Evolutionary conservation across 1,140 invertebrate species (phyloP).

Genomic region (Drosophila sp.): DNA sequence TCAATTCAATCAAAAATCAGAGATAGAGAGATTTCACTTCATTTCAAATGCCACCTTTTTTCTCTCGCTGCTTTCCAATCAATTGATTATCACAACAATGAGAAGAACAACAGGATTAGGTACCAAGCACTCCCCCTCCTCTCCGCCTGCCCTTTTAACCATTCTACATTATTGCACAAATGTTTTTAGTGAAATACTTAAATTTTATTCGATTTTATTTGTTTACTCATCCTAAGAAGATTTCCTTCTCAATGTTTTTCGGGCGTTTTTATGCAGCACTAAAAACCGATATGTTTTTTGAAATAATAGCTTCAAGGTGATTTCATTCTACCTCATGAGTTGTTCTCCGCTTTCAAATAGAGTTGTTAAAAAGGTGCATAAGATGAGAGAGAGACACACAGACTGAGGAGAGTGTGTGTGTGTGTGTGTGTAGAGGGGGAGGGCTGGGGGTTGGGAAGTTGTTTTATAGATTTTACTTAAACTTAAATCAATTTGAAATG

Average conservation of each 20-base stretch:
- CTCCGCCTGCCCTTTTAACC: constrained; percentile 9
- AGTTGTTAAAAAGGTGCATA: constrained; percentile 69
- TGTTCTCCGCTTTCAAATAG: constrained; percentile 50
- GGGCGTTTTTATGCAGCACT: constrained; percentile 39
- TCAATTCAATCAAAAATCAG: neutral
- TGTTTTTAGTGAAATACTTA: constrained; percentile 43
- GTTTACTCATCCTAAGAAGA: constrained; percentile 35
- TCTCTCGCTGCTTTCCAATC: constrained; percentile 33
- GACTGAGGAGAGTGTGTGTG: too few species aligned
- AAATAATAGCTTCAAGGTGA: constrained; percentile 46
- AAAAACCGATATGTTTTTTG: constrained; percentile 58
- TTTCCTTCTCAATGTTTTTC: constrained; percentile 30
- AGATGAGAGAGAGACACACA: too few species aligned
- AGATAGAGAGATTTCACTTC: neutral
- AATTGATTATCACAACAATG: constrained; percentile 34
- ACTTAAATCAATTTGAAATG: constrained; percentile 77
- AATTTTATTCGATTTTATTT: constrained; percentile 66
- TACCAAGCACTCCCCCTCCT: neutral
- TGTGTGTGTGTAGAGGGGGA: neutral
- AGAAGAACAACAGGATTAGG: constrained; percentile 21
- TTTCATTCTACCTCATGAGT: constrained; percentile 13
- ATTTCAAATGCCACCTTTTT: constrained; percentile 20
- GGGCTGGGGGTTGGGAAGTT: constrained; percentile 12
- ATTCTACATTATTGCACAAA: constrained; percentile 4
- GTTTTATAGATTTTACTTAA: constrained; percentile 72